Evolutionary conservation across 1,140 invertebrate genomes (phyloP), one percentile per base, ranked within the genome.

Genomic region (Wasmannia auropunctata): DNA sequence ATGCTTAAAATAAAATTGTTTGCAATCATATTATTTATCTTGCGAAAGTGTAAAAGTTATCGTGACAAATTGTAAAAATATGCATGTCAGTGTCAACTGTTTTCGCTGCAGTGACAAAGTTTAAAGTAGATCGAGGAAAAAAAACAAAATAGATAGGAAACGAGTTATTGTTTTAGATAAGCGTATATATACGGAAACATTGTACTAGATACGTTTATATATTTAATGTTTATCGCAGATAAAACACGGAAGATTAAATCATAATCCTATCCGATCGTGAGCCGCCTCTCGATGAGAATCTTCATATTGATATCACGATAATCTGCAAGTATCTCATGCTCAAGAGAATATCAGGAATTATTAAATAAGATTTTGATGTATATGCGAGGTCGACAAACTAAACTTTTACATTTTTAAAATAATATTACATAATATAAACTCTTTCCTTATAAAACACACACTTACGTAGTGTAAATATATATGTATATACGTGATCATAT

Each of bases 101-200:
- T 49, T 77, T 67, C 5, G 3, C 28, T 51, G 14, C 31, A 43
- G 28, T 5, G 46, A 79, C 31, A 14, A 25, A 5, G n/a, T 34
- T 10, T 51, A 34, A 51, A 49, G 14, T 79, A 46, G 43, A 63
- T 51, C 16, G n/a, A 67, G 76, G 7, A 77, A 62, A 54, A 74
- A 62, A 79, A 65, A 25, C n/a, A 37, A 28, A 25, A 1, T 63
- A 31, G 67, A 56, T 60, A 75, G 51, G 31, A 83, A 34, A 49
- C 10, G 25, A 43, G 19, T 60, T 22, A 86, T 70, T 46, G n/a
- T 54, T 63, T 86, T 86, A 80, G 49, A 43, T 86, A 86, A 72
- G 11, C 37, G n/a, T 70, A 22, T 65, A 65, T 51, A 86, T 63
- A 70, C 54, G 7, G 22, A 25, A 63, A 49, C 25, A 63, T 46